phyloP scores from a whole-genome alignment of 2,888 invertebrate species.

The Xylocampa areola region DNA sequence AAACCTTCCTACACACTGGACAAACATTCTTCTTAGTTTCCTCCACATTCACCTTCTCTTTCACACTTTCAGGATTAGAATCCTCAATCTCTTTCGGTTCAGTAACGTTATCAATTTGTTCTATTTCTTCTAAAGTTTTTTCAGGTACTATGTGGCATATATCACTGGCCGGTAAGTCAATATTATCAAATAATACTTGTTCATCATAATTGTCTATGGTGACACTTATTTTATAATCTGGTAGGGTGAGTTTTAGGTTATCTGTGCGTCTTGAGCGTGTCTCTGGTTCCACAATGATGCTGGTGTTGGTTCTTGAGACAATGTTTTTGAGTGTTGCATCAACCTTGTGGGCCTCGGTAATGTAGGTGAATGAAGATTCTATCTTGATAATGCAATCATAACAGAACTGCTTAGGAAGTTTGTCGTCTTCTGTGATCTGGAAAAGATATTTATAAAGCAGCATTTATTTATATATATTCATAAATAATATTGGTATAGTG shows the following conservation, averaged over 20 bases:
- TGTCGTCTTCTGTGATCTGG: constrained; percentile 78
- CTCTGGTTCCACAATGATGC: constrained; percentile 75
- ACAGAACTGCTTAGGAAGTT: constrained; percentile 87
- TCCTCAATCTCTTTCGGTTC: constrained; percentile 29
- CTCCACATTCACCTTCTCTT: constrained; percentile 26
- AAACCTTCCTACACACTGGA: constrained; percentile 73
- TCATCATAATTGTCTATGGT: constrained; percentile 60
- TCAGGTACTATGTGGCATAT: constrained; percentile 9
- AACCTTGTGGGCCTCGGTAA: constrained; percentile 80
- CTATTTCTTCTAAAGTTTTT: constrained; percentile 31
- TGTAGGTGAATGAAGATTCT: constrained; percentile 84
- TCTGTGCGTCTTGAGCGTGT: constrained; percentile 47
- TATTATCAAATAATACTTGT: constrained; percentile 44
- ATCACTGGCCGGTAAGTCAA: constrained; percentile 27
- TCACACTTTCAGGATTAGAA: constrained; percentile 25
- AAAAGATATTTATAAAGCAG: constrained; percentile 44
- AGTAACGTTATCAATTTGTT: constrained; percentile 24
- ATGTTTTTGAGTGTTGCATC: constrained; percentile 78
- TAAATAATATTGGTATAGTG: too few relatives aligned
- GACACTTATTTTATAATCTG: constrained; percentile 75
- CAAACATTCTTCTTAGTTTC: constrained; percentile 69
- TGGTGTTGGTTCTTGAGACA: constrained; percentile 70
- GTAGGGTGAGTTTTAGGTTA: constrained; percentile 68
- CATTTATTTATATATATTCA: too few relatives aligned
- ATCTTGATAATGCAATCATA: constrained; percentile 84